Evolutionary conservation across 2,113 vertebrate species (phyloP).

Genomic region (Zosterops japonicus): DNA sequence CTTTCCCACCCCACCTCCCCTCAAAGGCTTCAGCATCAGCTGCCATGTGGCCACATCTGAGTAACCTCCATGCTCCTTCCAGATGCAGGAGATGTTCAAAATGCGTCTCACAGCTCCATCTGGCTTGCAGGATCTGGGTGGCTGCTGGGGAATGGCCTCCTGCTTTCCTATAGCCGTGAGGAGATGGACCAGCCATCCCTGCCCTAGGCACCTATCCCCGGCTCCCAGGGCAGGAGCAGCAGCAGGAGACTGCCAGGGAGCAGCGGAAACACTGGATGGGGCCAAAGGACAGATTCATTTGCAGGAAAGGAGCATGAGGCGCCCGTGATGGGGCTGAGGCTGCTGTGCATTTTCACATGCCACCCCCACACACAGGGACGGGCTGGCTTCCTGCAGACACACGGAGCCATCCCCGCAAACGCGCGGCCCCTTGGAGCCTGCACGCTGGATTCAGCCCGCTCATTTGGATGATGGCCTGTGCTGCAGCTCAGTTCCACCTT

Average conservation of each 20-base stretch:
- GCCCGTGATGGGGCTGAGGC: not conserved
- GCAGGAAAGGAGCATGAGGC: not conserved
- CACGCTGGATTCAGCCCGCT: fast-evolving
- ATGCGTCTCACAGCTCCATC: not conserved
- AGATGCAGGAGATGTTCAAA: not conserved
- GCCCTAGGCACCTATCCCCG: not conserved
- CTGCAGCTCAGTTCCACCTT: not conserved
- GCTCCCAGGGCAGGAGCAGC: not conserved
- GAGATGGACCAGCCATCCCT: not conserved
- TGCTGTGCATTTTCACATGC: not conserved
- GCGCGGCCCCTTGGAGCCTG: fast-evolving
- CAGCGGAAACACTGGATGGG: not conserved
- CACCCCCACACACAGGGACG: fast-evolving
- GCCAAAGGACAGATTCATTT: not conserved
- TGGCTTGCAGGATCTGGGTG: not conserved
- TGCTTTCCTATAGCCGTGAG: fast-evolving
- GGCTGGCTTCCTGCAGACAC: not conserved
- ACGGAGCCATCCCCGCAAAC: fast-evolving
- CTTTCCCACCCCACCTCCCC: not conserved
- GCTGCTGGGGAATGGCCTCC: not conserved
- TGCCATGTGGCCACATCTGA: not conserved
- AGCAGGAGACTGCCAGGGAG: not conserved
- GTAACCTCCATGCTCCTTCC: not conserved
- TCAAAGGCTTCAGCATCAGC: not conserved
- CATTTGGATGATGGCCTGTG: not conserved